These are phyloP conservation scores for Esperia sulphurella DNA, from an alignment of 2,888 invertebrate species.

Conservation along the genomic window DNA sequence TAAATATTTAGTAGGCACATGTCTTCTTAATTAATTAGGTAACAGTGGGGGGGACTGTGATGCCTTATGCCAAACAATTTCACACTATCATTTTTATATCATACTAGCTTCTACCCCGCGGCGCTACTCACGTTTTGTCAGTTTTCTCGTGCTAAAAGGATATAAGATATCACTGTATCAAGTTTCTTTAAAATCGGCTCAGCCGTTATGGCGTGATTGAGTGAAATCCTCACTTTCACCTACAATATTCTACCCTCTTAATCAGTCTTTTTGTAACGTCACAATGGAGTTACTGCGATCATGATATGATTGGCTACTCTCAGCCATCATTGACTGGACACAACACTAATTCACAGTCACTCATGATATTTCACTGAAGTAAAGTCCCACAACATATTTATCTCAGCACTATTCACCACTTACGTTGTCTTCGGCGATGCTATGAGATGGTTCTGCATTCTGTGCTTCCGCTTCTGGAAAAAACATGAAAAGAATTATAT, in stretches of 20 bases:
- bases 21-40: conserved; percentile 20
- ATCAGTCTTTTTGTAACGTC: conserved; percentile 55
- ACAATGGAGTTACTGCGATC: neutral
- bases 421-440: conserved; percentile 47
- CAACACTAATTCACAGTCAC: neutral
- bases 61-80: conserved; percentile 36
- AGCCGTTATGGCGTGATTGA: too few relatives aligned
- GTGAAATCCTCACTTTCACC: neutral
- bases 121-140: too few relatives aligned
- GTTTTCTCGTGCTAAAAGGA: too few relatives aligned
- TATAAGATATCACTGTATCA: too few relatives aligned
- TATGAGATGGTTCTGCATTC: conserved; percentile 61
- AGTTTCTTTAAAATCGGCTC: too few relatives aligned
- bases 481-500: too few relatives aligned
- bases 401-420: conserved; percentile 25
- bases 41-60: conserved; percentile 35
- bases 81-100: conserved; percentile 28
- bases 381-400: neutral
- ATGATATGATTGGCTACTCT: too few relatives aligned
- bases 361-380: neutral
- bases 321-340: too few relatives aligned
- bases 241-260: conserved; percentile 26
- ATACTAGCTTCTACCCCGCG: conserved; percentile 20
- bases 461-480: conserved; percentile 63
- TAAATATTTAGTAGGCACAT: conserved; percentile 15